Conservation (phyloP, 2,888 invertebrate genomes). For the Adelphocoris suturalis region DNA sequence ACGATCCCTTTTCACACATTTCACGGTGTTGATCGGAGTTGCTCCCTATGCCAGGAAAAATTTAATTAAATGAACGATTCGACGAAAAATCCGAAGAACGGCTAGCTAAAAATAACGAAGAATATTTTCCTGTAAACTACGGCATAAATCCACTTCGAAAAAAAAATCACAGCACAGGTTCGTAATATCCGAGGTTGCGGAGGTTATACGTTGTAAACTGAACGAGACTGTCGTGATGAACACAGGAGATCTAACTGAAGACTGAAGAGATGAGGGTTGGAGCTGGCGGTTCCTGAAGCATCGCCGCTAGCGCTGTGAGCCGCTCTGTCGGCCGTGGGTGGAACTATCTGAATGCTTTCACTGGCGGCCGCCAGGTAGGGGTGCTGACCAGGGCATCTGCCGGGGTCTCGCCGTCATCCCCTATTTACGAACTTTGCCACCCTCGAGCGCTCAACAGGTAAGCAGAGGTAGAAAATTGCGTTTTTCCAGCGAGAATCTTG, state of each 20-base stretch:
- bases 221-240: constrained; percentile 55
- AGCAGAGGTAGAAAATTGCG: background rate
- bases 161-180: constrained; percentile 67
- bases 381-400: constrained; percentile 30
- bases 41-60: constrained; percentile 13
- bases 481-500: no score
- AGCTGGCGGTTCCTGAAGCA: background rate
- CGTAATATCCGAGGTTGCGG: constrained; percentile 65
- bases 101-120: constrained; percentile 16
- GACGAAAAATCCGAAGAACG: constrained; percentile 36
- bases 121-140: constrained; percentile 35
- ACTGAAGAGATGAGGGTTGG: constrained; percentile 61
- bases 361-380: constrained; percentile 54
- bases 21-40: constrained; percentile 45
- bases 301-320: constrained; percentile 26
- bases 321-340: background rate
- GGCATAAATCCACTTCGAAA: constrained; percentile 65
- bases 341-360: constrained; percentile 32
- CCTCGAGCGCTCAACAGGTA: background rate
- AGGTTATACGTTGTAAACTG: constrained; percentile 60
- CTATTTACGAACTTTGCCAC: background rate
- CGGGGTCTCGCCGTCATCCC: constrained; percentile 21
- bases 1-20: constrained; percentile 65
- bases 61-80: background rate
- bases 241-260: constrained; percentile 69